phyloP scores from a whole-genome alignment of 2,888 invertebrate genomes.

The Gymnocheta viridis region DNA sequence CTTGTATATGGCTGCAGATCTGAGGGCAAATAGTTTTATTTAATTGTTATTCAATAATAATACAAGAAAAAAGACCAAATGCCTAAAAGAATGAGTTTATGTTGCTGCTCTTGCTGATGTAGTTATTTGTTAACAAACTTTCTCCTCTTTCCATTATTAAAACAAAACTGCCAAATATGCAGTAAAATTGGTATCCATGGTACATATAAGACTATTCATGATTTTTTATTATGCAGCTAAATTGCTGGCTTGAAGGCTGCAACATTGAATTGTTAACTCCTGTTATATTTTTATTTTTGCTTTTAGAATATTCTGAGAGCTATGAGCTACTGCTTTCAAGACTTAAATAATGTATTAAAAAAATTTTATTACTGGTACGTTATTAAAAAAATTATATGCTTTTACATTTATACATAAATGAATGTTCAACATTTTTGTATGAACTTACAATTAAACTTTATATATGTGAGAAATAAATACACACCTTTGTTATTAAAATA shows the following conservation, averaged over 20 bases:
- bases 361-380: not conserved
- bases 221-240: not conserved
- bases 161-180: conserved; percentile 10
- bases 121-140: conserved; percentile 23
- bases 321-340: conserved; percentile 16
- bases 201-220: not conserved
- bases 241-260: not conserved
- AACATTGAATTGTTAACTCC: conserved; percentile 4
- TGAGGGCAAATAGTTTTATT: conserved; percentile 58
- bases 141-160: conserved; percentile 1
- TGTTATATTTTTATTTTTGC: conserved; percentile 1
- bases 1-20: conserved; percentile 16
- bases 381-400: too few species aligned
- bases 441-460: too few species aligned
- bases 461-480: too few species aligned
- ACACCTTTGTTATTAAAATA: too few species aligned
- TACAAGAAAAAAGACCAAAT: conserved; percentile 3
- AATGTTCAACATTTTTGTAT: too few species aligned
- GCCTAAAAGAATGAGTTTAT: conserved; percentile 26
- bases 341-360: not conserved
- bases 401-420: too few species aligned
- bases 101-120: not conserved
- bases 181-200: not conserved
- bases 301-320: not conserved
- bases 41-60: conserved; percentile 63